phyloP scores from a whole-genome alignment of 1,140 invertebrate genomes.

The Harpegnathos saltator region DNA sequence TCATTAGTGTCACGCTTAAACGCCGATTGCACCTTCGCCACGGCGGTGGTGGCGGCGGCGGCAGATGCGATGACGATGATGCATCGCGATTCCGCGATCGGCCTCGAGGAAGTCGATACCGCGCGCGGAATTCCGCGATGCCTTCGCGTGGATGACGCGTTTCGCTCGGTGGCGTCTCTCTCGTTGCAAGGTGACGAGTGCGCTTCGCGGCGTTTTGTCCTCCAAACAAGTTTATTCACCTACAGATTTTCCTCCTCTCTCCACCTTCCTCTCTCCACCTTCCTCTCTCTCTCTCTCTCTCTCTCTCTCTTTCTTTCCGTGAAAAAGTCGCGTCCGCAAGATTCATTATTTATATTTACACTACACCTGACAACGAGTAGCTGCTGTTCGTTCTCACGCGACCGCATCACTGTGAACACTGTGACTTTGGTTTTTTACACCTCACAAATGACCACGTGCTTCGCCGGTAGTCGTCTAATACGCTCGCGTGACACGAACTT shows the following conservation, averaged over 20 bases:
- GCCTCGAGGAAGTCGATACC: conserved; percentile 43
- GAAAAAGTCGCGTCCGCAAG: neutral
- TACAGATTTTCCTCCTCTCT: neutral
- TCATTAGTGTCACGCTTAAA: conserved; percentile 72
- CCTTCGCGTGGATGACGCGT: conserved; percentile 7
- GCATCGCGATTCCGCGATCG: conserved; percentile 52
- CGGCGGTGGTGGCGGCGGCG: conserved; percentile 10
- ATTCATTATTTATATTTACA: conserved; percentile 1
- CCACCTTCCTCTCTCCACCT: too few species aligned
- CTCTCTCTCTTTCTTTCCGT: neutral
- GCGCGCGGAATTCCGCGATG: conserved; percentile 45
- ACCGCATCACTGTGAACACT: neutral
- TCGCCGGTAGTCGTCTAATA: neutral
- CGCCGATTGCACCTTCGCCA: conserved; percentile 65
- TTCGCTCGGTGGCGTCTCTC: conserved; percentile 11
- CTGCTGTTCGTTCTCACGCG: neutral
- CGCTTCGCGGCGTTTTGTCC: conserved; percentile 2
- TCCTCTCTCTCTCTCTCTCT: neutral
- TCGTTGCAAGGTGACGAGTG: neutral
- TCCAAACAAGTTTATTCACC: neutral
- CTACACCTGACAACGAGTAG: too few species aligned
- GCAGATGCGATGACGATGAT: conserved; percentile 66
- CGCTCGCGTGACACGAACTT: conserved; percentile 20
- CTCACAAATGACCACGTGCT: neutral
- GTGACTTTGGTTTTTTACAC: conserved; percentile 1